Percentiles rank a stretch among this genome's conserved stretches.
Conservation (phyloP, 2,113 vertebrate species). For the Paralichthys olivaceus region DNA sequence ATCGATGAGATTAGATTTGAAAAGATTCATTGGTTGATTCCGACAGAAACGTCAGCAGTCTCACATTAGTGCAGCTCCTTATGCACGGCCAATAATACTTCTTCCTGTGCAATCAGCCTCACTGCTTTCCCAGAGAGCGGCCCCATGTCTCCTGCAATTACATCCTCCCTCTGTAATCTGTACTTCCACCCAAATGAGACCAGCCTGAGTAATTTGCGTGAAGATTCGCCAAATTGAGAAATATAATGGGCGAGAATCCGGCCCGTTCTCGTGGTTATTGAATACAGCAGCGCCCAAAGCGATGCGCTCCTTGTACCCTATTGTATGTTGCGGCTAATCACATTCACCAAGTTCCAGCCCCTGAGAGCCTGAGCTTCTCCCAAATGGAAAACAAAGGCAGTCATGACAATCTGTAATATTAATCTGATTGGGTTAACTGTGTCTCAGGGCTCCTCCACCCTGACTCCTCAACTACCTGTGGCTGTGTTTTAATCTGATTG, state of each 20-base stretch:
- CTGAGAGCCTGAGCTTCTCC: constrained; percentile 39
- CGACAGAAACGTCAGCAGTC: constrained; percentile 29
- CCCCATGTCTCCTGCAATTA: constrained; percentile 79
- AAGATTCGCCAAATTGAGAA: constrained; percentile 81
- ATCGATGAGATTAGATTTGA: constrained; percentile 4
- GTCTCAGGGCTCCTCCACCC: constrained; percentile 63
- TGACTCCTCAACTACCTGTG: constrained; percentile 72
- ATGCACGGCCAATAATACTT: constrained; percentile 72
- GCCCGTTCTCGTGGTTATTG: constrained; percentile 74
- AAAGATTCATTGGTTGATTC: constrained; percentile 23
- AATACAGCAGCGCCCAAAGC: constrained; percentile 77
- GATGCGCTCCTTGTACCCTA: constrained; percentile 53
- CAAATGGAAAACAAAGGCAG: constrained; percentile 73
- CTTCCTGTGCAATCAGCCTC: constrained; percentile 79
- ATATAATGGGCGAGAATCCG: constrained; percentile 76
- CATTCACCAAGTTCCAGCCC: constrained; percentile 56
- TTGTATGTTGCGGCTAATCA: constrained; percentile 76
- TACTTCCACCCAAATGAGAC: constrained; percentile 74
- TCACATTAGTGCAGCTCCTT: constrained; percentile 59
- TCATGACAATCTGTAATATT: constrained; percentile 82
- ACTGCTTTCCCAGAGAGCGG: constrained; percentile 67
- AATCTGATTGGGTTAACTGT: constrained; percentile 79
- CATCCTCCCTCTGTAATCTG: constrained; percentile 75
- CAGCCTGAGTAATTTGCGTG: constrained; percentile 76
- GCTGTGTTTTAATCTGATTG: constrained; percentile 78